Percentiles rank a stretch among this genome's conserved stretches.
phyloP scores from a whole-genome alignment of 2,113 vertebrate species.

The Psephotus haematonotus region DNA sequence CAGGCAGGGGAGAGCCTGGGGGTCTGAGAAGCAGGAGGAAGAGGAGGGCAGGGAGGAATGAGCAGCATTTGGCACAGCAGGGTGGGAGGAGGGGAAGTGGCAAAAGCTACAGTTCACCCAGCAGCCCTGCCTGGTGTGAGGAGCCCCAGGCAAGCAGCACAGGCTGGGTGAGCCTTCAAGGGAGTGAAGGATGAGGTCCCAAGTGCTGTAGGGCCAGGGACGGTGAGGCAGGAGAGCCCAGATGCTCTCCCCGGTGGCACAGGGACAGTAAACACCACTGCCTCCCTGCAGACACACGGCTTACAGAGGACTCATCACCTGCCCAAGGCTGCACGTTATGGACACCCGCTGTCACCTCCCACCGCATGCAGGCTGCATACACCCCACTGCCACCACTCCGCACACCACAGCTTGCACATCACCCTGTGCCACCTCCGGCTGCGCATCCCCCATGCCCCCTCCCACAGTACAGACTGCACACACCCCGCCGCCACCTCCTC shows the following conservation, averaged over 20 bases:
- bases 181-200: neutral
- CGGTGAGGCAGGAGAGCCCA: neutral
- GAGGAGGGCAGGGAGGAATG: neutral
- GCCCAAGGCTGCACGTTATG: neutral
- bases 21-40: neutral
- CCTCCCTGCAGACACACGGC: neutral
- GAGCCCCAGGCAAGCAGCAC: neutral
- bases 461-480: rapidly evolving
- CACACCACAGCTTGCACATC: too few species aligned
- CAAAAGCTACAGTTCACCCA: neutral
- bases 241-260: rapidly evolving
- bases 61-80: neutral
- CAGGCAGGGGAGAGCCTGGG: neutral
- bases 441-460: neutral
- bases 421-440: neutral
- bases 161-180: neutral
- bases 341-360: neutral
- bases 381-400: neutral
- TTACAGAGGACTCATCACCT: neutral
- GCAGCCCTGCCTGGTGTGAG: rapidly evolving
- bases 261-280: neutral
- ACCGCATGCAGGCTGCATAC: rapidly evolving
- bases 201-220: rapidly evolving
- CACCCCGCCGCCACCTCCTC: neutral
- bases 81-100: neutral